Conservation (phyloP, 2,888 invertebrate species). For the Calameuta filiformis region DNA sequence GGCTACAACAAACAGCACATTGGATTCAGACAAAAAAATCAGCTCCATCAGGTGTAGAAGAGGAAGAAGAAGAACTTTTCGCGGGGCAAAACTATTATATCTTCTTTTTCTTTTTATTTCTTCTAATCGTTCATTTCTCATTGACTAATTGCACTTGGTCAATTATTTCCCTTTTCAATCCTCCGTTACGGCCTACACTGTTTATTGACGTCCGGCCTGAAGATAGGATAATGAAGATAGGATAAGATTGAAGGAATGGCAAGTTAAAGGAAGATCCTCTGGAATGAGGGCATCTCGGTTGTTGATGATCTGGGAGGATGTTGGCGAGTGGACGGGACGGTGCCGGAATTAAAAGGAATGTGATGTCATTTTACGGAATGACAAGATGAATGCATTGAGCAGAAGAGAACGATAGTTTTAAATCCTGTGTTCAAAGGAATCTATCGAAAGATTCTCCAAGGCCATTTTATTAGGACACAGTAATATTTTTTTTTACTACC, state of each 20-base stretch:
- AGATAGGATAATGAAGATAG: background rate
- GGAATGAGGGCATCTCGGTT: no score
- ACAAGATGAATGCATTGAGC: conserved; percentile 15
- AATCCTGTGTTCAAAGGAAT: conserved; percentile 64
- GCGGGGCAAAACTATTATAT: background rate
- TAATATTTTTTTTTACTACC: background rate
- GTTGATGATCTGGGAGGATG: no score
- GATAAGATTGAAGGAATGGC: background rate
- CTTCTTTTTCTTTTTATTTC: background rate
- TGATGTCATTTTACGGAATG: background rate
- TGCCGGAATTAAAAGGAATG: background rate
- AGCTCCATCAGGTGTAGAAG: background rate
- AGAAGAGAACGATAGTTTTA: conserved; percentile 31
- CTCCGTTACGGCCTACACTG: background rate
- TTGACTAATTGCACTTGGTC: no score
- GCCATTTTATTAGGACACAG: background rate
- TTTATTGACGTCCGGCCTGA: background rate
- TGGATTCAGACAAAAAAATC: conserved; percentile 52
- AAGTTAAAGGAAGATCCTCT: no score
- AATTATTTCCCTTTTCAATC: background rate
- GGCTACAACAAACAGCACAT: conserved; percentile 65
- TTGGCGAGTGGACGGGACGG: no score
- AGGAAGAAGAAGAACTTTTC: background rate
- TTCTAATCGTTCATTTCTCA: conserved; percentile 1
- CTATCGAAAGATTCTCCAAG: conserved; percentile 36